Conservation (phyloP, 2,888 invertebrate species). For the Nysson spinosus region DNA sequence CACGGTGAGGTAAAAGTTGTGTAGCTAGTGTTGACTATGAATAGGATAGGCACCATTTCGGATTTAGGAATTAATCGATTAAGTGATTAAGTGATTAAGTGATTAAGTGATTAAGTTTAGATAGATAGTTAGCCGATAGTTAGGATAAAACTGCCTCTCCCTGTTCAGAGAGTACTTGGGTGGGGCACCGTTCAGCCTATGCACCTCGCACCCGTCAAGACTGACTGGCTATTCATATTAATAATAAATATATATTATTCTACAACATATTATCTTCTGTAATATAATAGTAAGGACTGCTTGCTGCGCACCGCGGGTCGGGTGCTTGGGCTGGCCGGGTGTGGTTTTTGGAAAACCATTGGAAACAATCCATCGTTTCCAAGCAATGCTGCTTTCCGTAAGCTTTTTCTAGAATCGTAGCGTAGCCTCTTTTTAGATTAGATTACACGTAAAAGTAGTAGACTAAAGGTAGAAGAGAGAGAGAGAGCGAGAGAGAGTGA, state of each 20-base stretch:
- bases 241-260: constrained; percentile 65
- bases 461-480: constrained; percentile 56
- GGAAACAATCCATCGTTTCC: constrained; percentile 49
- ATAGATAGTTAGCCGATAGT: constrained; percentile 68
- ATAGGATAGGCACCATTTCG: constrained; percentile 65
- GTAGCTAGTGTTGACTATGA: constrained; percentile 73
- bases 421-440: constrained; percentile 67
- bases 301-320: constrained; percentile 74
- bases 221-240: constrained; percentile 75
- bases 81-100: constrained; percentile 59
- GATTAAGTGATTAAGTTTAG: constrained; percentile 57
- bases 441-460: constrained; percentile 56
- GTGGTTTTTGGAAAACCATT: constrained; percentile 53
- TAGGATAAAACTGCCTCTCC: constrained; percentile 71
- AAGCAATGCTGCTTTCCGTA: constrained; percentile 70
- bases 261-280: constrained; percentile 64
- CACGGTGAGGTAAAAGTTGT: constrained; percentile 60
- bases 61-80: constrained; percentile 61
- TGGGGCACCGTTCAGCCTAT: constrained; percentile 71
- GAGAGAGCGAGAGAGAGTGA: too few relatives aligned
- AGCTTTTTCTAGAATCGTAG: constrained; percentile 69
- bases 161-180: constrained; percentile 46
- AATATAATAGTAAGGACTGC: constrained; percentile 73
- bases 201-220: constrained; percentile 74
- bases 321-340: constrained; percentile 73